Conservation (phyloP, 2,888 invertebrate genomes). For the Papilio elwesi region DNA sequence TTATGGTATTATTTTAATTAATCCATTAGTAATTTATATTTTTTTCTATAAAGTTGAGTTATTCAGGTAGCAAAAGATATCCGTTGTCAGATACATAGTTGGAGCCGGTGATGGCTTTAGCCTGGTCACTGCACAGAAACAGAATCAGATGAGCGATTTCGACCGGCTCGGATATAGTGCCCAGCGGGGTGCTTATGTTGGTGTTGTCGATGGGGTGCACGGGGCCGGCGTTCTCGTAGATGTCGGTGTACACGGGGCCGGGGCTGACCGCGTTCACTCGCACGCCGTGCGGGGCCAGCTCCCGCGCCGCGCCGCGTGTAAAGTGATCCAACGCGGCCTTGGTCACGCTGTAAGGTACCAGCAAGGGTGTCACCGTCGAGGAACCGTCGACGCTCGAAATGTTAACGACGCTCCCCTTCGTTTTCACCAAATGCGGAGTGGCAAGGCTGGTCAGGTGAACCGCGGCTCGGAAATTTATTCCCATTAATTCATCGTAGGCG, state of each 20-base stretch:
- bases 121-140: slow-evolving; percentile 54
- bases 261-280: slow-evolving; percentile 80
- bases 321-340: slow-evolving; percentile 1
- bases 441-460: slow-evolving; percentile 48
- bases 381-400: slow-evolving; percentile 88
- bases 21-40: no score
- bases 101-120: slow-evolving; percentile 53
- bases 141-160: slow-evolving; percentile 52
- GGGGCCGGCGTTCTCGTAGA: slow-evolving; percentile 56
- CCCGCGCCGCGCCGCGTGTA: slow-evolving; percentile 5
- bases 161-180: slow-evolving; percentile 45
- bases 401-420: slow-evolving; percentile 89
- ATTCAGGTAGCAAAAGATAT: slow-evolving; percentile 12
- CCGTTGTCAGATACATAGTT: slow-evolving; percentile 46
- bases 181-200: slow-evolving; percentile 40
- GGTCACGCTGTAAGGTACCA: slow-evolving; percentile 1
- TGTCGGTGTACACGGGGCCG: slow-evolving; percentile 70
- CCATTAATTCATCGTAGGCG: not conserved
- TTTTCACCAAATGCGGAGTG: slow-evolving; percentile 48
- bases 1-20: no score
- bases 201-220: slow-evolving; percentile 18
- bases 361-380: slow-evolving; percentile 78
- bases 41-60: no score
- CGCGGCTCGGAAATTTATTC: not conserved
- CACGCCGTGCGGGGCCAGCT: slow-evolving; percentile 85